Percentiles rank a stretch among this genome's conserved stretches.
Conservation (phyloP, 2,113 vertebrate species). For the Morone saxatilis region DNA sequence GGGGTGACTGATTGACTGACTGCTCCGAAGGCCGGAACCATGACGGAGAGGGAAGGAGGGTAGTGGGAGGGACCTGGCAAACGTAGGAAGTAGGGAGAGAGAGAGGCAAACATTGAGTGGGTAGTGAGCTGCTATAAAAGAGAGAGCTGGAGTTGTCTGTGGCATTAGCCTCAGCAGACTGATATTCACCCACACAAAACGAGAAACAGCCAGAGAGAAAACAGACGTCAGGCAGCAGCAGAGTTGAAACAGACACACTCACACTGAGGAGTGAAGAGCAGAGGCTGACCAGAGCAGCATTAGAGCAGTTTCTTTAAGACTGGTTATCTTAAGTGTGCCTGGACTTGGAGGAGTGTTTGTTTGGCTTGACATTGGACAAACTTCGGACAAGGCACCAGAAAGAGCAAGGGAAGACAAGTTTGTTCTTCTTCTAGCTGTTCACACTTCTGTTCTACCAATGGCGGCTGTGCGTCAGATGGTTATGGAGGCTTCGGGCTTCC, state of each 20-base stretch:
- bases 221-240: constrained; percentile 25
- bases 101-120: constrained; percentile 46
- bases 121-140: constrained; percentile 80
- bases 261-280: constrained; percentile 17
- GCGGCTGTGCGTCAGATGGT: constrained; percentile 85
- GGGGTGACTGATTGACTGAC: constrained; percentile 70
- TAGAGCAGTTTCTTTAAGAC: not conserved
- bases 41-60: constrained; percentile 58
- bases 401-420: not conserved
- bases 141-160: constrained; percentile 56
- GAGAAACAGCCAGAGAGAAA: constrained; percentile 29
- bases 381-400: not conserved
- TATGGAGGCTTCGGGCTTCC: constrained; percentile 88
- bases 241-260: constrained; percentile 12
- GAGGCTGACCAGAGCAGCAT: constrained; percentile 2
- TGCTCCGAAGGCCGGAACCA: constrained; percentile 72
- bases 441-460: constrained; percentile 76
- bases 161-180: constrained; percentile 63
- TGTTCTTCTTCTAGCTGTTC: not conserved
- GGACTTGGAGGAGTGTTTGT: constrained; percentile 21
- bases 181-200: constrained; percentile 46
- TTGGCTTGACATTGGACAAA: constrained; percentile 21
- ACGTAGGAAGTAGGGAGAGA: not conserved
- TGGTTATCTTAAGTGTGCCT: not conserved
- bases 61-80: constrained; percentile 48